Evolutionary conservation across 2,113 vertebrate genomes (phyloP).

Genomic region (Muntiacus reevesi): DNA sequence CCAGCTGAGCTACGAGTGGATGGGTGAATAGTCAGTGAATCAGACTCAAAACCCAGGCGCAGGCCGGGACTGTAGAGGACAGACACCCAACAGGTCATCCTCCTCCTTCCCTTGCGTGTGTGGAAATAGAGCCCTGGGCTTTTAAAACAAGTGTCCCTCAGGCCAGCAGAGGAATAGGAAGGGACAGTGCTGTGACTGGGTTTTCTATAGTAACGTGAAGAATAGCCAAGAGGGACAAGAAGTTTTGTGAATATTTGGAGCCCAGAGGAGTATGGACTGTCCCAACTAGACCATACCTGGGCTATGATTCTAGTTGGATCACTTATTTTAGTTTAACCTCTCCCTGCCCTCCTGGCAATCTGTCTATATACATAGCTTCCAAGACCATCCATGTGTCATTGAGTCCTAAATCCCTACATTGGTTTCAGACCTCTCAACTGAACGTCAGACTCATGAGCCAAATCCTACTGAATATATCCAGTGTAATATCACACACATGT

Average conservation of each 20-base stretch:
- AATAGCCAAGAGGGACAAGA: not conserved
- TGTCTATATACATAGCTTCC: not conserved
- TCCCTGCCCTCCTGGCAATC: not conserved
- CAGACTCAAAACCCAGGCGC: not conserved
- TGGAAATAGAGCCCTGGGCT: not conserved
- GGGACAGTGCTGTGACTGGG: not conserved
- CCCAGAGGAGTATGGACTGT: not conserved
- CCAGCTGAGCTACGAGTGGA: not conserved
- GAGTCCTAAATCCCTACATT: not conserved
- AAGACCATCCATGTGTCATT: not conserved
- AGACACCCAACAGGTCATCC: not conserved
- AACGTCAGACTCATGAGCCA: not conserved
- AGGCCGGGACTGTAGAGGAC: accelerated
- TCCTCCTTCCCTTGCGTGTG: not conserved
- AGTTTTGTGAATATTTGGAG: not conserved
- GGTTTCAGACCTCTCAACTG: not conserved
- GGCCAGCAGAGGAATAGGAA: not conserved
- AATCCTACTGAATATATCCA: not conserved
- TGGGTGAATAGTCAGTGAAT: not conserved
- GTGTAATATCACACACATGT: not conserved
- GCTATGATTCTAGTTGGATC: not conserved
- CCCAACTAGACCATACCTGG: not conserved
- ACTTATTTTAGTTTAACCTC: not conserved
- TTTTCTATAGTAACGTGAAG: not conserved
- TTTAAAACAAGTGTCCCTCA: not conserved